These are phyloP conservation scores for Riptortus pedestris DNA, from an alignment of 1,140 invertebrate genomes.

Conservation along the genomic window DNA sequence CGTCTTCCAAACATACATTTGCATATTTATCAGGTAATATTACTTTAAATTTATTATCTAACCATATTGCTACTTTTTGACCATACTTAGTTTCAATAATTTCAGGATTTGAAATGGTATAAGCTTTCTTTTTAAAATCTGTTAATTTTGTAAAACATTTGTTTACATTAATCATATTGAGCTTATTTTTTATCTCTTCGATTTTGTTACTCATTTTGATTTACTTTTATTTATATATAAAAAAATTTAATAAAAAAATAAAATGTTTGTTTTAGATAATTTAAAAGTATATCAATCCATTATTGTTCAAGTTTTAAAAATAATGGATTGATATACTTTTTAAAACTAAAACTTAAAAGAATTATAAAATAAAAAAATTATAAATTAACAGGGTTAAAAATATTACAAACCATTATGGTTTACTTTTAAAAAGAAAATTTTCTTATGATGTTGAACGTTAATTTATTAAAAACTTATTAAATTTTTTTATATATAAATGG, in stretches of 20 bases:
- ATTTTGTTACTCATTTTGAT: background rate
- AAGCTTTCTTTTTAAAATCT: background rate
- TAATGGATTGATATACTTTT: too few relatives aligned
- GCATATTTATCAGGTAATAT: background rate
- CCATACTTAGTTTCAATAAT: background rate
- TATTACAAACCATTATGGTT: background rate
- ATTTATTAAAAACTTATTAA: background rate
- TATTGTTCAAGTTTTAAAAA: background rate
- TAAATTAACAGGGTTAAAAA: background rate
- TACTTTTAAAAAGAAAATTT: background rate
- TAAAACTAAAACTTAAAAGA: too few relatives aligned
- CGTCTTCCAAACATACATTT: background rate
- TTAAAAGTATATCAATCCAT: background rate
- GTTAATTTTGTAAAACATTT: background rate
- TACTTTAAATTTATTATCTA: background rate
- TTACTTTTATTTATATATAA: background rate
- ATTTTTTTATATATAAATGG: too few relatives aligned
- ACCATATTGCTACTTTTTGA: background rate
- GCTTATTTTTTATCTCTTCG: background rate
- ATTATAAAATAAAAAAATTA: background rate
- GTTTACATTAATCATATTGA: background rate
- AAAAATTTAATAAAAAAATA: background rate
- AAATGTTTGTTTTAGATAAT: background rate
- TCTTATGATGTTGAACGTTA: background rate
- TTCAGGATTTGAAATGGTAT: background rate